These are phyloP conservation scores for Apoda limacodes DNA, from an alignment of 2,888 invertebrate species.

Conservation along the genomic window DNA sequence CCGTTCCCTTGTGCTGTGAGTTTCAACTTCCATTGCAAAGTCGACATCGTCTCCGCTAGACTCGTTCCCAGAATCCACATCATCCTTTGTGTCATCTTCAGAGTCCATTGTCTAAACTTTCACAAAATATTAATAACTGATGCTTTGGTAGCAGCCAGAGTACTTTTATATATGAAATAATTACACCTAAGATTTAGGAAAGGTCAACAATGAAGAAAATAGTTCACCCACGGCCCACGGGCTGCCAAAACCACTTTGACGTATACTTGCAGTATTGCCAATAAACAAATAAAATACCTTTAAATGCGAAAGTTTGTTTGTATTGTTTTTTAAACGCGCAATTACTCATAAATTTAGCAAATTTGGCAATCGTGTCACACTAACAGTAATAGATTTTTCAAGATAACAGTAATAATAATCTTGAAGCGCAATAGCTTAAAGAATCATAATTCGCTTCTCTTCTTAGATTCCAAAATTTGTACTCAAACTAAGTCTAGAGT, in stretches of 20 bases:
- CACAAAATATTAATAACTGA: constrained; percentile 48
- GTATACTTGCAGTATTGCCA: too few relatives aligned
- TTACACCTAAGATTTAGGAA: constrained; percentile 71
- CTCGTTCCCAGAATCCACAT: constrained; percentile 92
- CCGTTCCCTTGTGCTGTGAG: constrained; percentile 81
- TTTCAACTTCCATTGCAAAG: constrained; percentile 91
- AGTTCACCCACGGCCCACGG: constrained; percentile 71
- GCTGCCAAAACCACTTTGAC: constrained; percentile 59
- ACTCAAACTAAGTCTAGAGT: too few relatives aligned
- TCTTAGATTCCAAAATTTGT: too few relatives aligned
- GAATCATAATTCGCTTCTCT: too few relatives aligned
- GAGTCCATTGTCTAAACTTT: constrained; percentile 82
- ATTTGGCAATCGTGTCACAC: too few relatives aligned
- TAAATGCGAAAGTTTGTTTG: too few relatives aligned
- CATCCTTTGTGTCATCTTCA: constrained; percentile 92
- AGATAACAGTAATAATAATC: too few relatives aligned
- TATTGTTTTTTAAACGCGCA: too few relatives aligned
- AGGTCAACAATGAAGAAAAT: constrained; percentile 72
- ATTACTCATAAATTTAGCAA: too few relatives aligned
- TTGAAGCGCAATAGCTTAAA: too few relatives aligned
- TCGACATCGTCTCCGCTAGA: constrained; percentile 95
- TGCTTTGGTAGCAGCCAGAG: constrained; percentile 51
- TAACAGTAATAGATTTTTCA: too few relatives aligned
- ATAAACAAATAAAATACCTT: too few relatives aligned
- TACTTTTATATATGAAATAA: constrained; percentile 65